Evolutionary conservation across 1,140 invertebrate genomes (phyloP).

Genomic region (Zaprionus kolodkinae): DNA sequence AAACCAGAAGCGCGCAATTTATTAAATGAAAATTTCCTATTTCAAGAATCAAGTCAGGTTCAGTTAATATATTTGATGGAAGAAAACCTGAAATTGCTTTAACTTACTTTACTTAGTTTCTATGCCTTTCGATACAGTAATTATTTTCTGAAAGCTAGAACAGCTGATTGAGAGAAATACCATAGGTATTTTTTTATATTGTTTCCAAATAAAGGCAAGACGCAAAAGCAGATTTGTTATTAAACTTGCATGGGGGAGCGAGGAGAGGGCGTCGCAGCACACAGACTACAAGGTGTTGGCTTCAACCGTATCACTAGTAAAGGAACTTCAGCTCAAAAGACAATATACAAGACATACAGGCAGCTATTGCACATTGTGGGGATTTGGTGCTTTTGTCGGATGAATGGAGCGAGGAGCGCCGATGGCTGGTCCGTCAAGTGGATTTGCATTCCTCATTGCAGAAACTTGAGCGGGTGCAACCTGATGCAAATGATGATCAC

Average conservation of each 20-base stretch:
- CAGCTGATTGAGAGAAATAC: too few relatives aligned
- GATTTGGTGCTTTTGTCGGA: slow-evolving; percentile 89
- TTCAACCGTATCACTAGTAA: slow-evolving; percentile 76
- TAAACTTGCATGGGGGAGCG: slow-evolving; percentile 35
- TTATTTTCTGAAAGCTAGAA: too few relatives aligned
- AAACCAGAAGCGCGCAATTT: not conserved
- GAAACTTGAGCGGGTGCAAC: slow-evolving; percentile 86
- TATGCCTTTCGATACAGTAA: too few relatives aligned
- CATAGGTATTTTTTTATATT: slow-evolving; percentile 1
- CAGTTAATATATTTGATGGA: too few relatives aligned
- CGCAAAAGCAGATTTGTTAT: slow-evolving; percentile 22
- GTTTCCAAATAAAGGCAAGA: slow-evolving; percentile 33
- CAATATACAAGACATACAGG: slow-evolving; percentile 78
- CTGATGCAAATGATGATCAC: slow-evolving; percentile 61
- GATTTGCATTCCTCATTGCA: slow-evolving; percentile 91
- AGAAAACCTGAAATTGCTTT: too few relatives aligned
- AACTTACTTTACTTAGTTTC: too few relatives aligned
- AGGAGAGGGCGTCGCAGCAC: slow-evolving; percentile 55
- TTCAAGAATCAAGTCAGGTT: too few relatives aligned
- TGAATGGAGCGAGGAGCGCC: slow-evolving; percentile 90
- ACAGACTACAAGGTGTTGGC: slow-evolving; percentile 73
- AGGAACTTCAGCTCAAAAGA: slow-evolving; percentile 81
- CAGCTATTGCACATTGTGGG: slow-evolving; percentile 88
- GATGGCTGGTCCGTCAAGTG: slow-evolving; percentile 90
- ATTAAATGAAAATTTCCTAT: too few relatives aligned